Evolutionary conservation across 2,888 invertebrate genomes (phyloP), one percentile per base, ranked within the genome.

Genomic region (Pheosia gnoma): DNA sequence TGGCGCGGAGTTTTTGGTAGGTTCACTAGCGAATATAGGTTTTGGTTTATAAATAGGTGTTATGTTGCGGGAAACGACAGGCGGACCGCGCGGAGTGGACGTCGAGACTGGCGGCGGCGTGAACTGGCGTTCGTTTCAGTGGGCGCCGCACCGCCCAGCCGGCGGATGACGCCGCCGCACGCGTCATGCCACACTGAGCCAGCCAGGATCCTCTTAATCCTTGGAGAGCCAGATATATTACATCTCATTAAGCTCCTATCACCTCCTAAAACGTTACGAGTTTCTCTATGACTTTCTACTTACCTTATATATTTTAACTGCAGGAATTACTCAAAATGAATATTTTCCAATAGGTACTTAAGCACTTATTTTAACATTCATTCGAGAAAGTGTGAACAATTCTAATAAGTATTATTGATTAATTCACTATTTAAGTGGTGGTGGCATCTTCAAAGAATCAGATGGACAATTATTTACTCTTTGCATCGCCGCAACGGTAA

Each of bases 41-140:
- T 83, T 74, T 59, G 47, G 64, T 77, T 67, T 74, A 63, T 66
- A 74, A 80, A 79, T 71, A 76, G 77, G 75, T 79, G 78, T 71
- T 81, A 38, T 64, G 78, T 80, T 75, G 81, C 80, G 87, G 89
- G 86, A 85, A 88, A 87, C 84, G 87, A 88, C 94, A 84, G 93
- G 94, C 91, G 88, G 89, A 93, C 94, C 94, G 94, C 94, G 89
- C 94, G 94, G 94, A 94, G 94, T 87, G 91, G 93, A 94, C 94
- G 89, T 79, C 90, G 91, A 91, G 93, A 93, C 93, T 93, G 82
- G 86, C 25, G 25, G 25, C 25, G 25, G 25, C 82, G 83, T 86
- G 91, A 93, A 93, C 93, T 93, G 81, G 86, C 83, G 83, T 86
- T 89, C 83, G 83, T 86, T 89, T 90, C 90, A 88, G 91, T 91